phyloP scores from a whole-genome alignment of 2,888 invertebrate genomes.

The Gymnosoma rotundatum region DNA sequence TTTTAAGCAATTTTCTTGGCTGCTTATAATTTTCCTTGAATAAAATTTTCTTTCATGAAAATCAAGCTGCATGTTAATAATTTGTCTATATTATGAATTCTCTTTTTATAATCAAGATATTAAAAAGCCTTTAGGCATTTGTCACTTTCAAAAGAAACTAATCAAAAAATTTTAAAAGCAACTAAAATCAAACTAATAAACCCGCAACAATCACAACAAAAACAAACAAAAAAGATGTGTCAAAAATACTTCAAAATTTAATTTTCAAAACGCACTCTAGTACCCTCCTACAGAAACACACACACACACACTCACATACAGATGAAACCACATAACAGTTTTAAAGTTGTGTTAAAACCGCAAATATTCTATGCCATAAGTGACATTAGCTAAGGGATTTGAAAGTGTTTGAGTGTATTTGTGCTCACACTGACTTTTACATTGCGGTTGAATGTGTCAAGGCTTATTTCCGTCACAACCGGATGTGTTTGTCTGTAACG shows the following conservation, averaged over 20 bases:
- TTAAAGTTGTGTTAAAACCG: slow-evolving; percentile 49
- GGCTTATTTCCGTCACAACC: slow-evolving; percentile 69
- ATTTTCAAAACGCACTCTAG: slow-evolving; percentile 48
- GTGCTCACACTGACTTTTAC: background rate
- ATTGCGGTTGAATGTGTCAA: slow-evolving; percentile 69
- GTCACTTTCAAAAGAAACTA: slow-evolving; percentile 47
- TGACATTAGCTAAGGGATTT: slow-evolving; percentile 50
- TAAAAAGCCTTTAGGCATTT: slow-evolving; percentile 18
- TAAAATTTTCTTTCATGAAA: too few species aligned
- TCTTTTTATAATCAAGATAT: background rate
- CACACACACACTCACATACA: slow-evolving; percentile 4
- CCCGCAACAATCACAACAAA: too few species aligned
- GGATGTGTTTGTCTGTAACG: slow-evolving; percentile 70
- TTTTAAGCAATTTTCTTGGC: too few species aligned
- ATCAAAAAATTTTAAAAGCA: slow-evolving; percentile 58
- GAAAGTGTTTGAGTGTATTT: background rate
- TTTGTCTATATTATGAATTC: background rate
- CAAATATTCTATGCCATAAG: slow-evolving; percentile 47
- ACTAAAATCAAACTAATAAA: slow-evolving; percentile 6
- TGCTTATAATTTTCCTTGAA: background rate
- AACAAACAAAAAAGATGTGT: too few species aligned
- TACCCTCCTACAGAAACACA: background rate
- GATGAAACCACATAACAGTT: background rate
- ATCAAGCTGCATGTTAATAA: too few species aligned
- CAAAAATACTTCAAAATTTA: slow-evolving; percentile 23